Conservation (phyloP, 2,888 invertebrate genomes). For the Copidosoma aretas region DNA sequence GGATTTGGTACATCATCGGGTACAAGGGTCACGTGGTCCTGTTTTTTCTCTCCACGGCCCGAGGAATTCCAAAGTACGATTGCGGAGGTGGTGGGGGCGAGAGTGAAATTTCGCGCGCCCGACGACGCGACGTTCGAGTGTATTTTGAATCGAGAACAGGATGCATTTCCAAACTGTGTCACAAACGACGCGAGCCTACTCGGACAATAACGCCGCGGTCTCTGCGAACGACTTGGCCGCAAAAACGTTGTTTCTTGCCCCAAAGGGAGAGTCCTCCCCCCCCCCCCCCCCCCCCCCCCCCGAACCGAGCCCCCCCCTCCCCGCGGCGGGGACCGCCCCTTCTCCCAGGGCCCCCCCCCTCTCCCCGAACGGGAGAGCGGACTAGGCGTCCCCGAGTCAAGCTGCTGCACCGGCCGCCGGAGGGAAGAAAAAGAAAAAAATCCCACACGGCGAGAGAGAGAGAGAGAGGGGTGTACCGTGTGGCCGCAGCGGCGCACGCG, state of each 20-base stretch:
- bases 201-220: not conserved
- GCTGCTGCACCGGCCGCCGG: slow-evolving; percentile 33
- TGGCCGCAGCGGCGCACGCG: slow-evolving; percentile 16
- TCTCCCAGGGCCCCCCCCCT: too few relatives aligned
- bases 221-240: slow-evolving; percentile 31
- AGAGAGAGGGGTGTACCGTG: slow-evolving; percentile 36
- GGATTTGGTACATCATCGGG: too few relatives aligned
- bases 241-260: slow-evolving; percentile 33
- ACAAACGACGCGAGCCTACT: too few relatives aligned
- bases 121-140: slow-evolving; percentile 1
- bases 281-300: too few relatives aligned
- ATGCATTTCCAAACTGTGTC: not conserved
- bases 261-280: too few relatives aligned
- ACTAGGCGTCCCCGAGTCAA: slow-evolving; percentile 33
- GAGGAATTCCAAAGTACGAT: too few relatives aligned
- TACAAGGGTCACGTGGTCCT: too few relatives aligned
- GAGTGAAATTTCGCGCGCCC: too few relatives aligned
- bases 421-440: slow-evolving; percentile 30
- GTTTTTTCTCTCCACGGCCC: too few relatives aligned
- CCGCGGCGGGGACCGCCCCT: too few relatives aligned
- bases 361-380: slow-evolving; percentile 13
- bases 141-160: slow-evolving; percentile 2
- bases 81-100: too few relatives aligned
- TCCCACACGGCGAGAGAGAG: slow-evolving; percentile 19
- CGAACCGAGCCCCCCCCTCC: too few relatives aligned